phyloP scores from a whole-genome alignment of 2,113 vertebrate genomes.

The Sterrhoptilus dennistouni region DNA sequence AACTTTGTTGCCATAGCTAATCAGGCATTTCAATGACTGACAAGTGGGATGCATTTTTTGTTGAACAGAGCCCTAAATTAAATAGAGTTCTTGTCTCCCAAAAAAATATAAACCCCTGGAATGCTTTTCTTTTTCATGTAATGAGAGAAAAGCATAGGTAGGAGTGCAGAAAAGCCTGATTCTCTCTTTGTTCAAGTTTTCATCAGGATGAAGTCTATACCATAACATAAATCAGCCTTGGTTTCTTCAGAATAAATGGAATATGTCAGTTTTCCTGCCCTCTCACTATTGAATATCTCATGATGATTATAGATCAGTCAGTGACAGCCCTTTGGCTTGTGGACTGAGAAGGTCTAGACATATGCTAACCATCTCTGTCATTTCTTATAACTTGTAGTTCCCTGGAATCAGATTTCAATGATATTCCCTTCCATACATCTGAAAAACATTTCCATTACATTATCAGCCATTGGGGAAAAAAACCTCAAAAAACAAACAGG shows the following conservation, averaged over 20 bases:
- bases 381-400: background rate
- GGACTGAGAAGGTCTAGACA: background rate
- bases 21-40: slow-evolving; percentile 5
- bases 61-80: background rate
- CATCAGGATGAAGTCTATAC: background rate
- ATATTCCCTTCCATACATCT: background rate
- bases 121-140: background rate
- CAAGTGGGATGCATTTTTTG: background rate
- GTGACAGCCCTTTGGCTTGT: background rate
- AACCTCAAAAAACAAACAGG: background rate
- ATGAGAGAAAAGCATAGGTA: background rate
- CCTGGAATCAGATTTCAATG: background rate
- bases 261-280: background rate
- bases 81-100: background rate
- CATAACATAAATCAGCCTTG: background rate
- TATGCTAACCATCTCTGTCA: rapidly evolving
- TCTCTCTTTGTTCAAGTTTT: background rate
- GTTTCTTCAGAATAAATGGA: background rate
- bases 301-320: background rate
- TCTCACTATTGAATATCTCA: background rate
- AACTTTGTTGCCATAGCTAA: background rate
- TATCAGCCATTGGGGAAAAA: background rate
- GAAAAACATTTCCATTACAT: background rate
- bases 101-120: background rate
- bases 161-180: background rate